Conservation (phyloP, 1,140 invertebrate species). For the Liolophura sinensis region DNA sequence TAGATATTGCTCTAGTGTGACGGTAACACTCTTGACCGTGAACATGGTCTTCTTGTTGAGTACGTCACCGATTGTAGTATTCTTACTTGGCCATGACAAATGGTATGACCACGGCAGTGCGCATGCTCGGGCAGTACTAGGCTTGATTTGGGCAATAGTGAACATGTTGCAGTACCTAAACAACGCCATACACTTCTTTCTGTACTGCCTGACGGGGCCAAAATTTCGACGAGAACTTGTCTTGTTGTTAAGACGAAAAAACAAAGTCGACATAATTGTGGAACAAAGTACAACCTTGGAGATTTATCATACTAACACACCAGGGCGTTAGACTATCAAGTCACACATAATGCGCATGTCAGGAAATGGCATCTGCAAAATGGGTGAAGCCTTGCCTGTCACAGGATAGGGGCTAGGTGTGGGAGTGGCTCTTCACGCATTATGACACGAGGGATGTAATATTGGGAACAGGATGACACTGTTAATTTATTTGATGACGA, state of each 20-base stretch:
- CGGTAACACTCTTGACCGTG: conserved; percentile 40
- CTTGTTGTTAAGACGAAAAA: conserved; percentile 12
- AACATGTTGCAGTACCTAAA: conserved; percentile 50
- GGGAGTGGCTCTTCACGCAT: no score
- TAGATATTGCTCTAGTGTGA: conserved; percentile 23
- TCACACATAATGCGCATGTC: no score
- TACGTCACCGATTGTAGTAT: conserved; percentile 39
- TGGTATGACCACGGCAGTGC: conserved; percentile 13
- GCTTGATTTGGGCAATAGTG: conserved; percentile 40
- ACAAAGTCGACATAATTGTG: no score
- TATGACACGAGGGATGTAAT: no score
- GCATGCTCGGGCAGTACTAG: conserved; percentile 16
- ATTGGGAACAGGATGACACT: no score
- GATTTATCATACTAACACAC: no score
- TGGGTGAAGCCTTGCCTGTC: no score
- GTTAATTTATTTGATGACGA: no score
- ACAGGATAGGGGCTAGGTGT: no score
- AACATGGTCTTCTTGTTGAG: conserved; percentile 41
- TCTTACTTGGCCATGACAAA: conserved; percentile 37
- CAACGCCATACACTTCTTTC: conserved; percentile 49
- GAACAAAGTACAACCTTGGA: no score
- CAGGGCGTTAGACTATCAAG: no score
- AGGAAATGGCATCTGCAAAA: no score
- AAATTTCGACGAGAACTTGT: conserved; percentile 36
- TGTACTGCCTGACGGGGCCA: conserved; percentile 47